Evolutionary conservation across 2,797 vertebrate genomes (phyloP).

Genomic region (Gymnodraco acuticeps): DNA sequence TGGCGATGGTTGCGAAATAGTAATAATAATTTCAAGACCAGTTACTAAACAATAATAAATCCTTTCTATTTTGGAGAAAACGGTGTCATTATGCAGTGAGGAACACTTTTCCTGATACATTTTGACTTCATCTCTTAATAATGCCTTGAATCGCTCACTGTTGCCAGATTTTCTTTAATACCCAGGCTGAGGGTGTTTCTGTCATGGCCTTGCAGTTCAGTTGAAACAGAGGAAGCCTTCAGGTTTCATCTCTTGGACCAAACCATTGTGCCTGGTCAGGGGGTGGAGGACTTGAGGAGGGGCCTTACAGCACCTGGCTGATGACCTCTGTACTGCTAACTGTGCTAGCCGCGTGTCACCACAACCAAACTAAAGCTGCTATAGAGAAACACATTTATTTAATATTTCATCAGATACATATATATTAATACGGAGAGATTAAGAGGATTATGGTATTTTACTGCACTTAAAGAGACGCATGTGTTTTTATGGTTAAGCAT

Average conservation of each 20-base stretch:
- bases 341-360: constrained; percentile 53
- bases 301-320: constrained; percentile 36
- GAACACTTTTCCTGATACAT: not conserved
- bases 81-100: constrained; percentile 5
- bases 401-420: constrained; percentile 46
- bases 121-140: too few species aligned
- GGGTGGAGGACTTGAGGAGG: not conserved
- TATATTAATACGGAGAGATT: constrained; percentile 49
- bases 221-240: constrained; percentile 45
- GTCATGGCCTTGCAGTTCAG: constrained; percentile 21
- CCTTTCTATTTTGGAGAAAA: not conserved
- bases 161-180: constrained; percentile 2
- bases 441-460: constrained; percentile 62
- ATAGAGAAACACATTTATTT: constrained; percentile 56
- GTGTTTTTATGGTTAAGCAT: constrained; percentile 31
- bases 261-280: constrained; percentile 78
- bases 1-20: not conserved
- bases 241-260: constrained; percentile 70
- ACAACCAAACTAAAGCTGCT: constrained; percentile 80
- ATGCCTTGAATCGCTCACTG: not conserved
- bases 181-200: constrained; percentile 10
- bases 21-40: not conserved
- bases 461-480: constrained; percentile 75
- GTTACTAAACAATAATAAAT: not conserved
- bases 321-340: constrained; percentile 49